Evolutionary conservation across 2,113 vertebrate genomes (phyloP), one percentile per base, ranked within the genome.

Genomic region (Cricetomys ansorgei): DNA sequence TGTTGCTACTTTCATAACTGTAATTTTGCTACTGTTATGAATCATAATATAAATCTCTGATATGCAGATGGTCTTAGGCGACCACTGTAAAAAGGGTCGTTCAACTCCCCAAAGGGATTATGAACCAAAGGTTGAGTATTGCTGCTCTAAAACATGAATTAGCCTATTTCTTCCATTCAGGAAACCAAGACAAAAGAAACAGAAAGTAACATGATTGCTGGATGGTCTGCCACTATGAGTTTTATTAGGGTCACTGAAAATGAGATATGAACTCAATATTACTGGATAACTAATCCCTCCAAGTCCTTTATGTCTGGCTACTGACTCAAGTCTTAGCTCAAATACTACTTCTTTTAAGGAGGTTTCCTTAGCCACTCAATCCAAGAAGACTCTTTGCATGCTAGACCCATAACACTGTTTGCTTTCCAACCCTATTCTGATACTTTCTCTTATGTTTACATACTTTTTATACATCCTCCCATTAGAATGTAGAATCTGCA

Each of bases 121-220:
- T n/a, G n/a, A n/a, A n/a, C n/a, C n/a, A n/a, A n/a, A n/a, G n/a
- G n/a, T n/a, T n/a, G n/a, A n/a, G n/a, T n/a, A n/a, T n/a, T n/a
- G n/a, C n/a, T n/a, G 62, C 8, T 95, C 17, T 3, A 11, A 65
- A 94, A 75, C 2, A 23, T 91, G 34, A 93, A 86, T 64, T 89
- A 29, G 15, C 55, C 83, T 75, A 77, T 88, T 79, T 88, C 65
- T 90, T 92, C 55, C 85, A 84, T 50, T 88, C 31, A 92, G 65
- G 53, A 95, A 95, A 83, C 27, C 21, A 96, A 91, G 79, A 87
- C 4, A 93, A 92, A 84, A 83, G 45, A 95, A 95, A 73, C 65
- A 45, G 53, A 76, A 65, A 67, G 62, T 67, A 21, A 43, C 3
- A 50, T 11, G 59, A 50, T 19, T 92, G 23, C 31, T 76, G 11